Evolutionary conservation across 2,888 invertebrate species (phyloP).

Genomic region (Smittia aterrima): DNA sequence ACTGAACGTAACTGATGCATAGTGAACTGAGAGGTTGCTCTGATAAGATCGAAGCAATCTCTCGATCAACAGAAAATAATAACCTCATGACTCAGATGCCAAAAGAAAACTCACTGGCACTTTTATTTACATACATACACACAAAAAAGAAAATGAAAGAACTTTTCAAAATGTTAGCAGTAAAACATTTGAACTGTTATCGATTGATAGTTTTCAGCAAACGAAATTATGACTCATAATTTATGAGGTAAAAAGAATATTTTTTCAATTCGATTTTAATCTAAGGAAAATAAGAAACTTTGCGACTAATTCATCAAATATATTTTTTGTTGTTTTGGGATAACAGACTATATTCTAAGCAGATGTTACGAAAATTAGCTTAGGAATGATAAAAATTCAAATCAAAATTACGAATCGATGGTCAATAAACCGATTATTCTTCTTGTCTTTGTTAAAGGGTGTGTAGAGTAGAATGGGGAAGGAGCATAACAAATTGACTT

Average conservation of each 20-base stretch:
- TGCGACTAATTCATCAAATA: not conserved
- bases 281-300: slow-evolving; percentile 13
- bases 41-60: no score
- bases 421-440: not conserved
- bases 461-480: not conserved
- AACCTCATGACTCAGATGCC: not conserved
- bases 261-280: not conserved
- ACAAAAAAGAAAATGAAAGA: not conserved
- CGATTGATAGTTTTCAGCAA: not conserved
- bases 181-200: slow-evolving; percentile 12
- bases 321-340: not conserved
- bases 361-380: slow-evolving; percentile 13
- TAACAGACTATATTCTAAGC: slow-evolving; percentile 40
- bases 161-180: slow-evolving; percentile 2
- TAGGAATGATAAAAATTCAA: not conserved
- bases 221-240: not conserved
- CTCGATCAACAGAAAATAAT: no score
- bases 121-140: slow-evolving; percentile 21
- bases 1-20: no score
- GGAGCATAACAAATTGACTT: not conserved
- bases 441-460: not conserved
- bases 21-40: no score
- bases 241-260: not conserved
- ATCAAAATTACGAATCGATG: not conserved
- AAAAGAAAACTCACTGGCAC: not conserved